Percentiles rank a stretch among this genome's conserved stretches.
Evolutionary conservation across 2,113 vertebrate genomes (phyloP).

Genomic region (Mus spicilegus): DNA sequence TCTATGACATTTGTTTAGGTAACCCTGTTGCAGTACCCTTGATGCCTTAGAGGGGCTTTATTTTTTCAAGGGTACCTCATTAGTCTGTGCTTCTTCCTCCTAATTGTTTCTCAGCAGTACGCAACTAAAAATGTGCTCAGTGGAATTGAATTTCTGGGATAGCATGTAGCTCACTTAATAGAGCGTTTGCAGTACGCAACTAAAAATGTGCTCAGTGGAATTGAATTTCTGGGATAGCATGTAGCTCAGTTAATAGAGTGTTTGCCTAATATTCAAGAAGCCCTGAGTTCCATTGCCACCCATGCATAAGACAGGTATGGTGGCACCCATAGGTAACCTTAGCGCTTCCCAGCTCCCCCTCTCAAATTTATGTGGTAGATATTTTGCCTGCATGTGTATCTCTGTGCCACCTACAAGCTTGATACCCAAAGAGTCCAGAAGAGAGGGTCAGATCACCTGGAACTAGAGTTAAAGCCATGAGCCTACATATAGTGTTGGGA

Average conservation of each 20-base stretch:
- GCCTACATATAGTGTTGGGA: background rate
- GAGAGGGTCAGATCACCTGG: background rate
- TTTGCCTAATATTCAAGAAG: background rate
- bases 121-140: background rate
- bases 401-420: background rate
- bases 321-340: background rate
- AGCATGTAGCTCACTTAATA: background rate
- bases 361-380: background rate
- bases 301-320: background rate
- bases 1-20: background rate
- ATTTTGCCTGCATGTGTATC: background rate
- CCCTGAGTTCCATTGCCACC: background rate
- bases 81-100: background rate
- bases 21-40: background rate
- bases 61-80: background rate
- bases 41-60: background rate
- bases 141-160: background rate
- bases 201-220: background rate
- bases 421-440: background rate
- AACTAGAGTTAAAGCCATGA: background rate
- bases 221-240: background rate
- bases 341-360: background rate
- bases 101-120: slow-evolving; percentile 10
- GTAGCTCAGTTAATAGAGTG: background rate
- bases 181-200: background rate